Conservation (phyloP, 2,888 invertebrate species). For the Eucera pruinosa region DNA sequence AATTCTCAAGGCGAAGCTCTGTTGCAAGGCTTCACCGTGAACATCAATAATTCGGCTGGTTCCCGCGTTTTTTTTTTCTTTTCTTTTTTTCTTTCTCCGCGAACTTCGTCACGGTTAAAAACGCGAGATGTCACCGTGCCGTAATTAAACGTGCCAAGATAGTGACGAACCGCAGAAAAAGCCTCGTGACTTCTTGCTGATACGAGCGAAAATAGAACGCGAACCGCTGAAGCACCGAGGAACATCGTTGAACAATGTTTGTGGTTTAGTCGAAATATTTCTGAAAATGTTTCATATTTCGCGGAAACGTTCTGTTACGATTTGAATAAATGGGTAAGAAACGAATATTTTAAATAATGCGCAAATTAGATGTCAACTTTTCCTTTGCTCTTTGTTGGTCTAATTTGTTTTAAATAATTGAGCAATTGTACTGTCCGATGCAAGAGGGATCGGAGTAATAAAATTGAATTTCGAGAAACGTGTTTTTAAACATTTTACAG, state of each 20-base stretch:
- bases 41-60: constrained; percentile 26
- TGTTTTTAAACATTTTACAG: no score
- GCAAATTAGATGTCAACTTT: no score
- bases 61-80: not conserved
- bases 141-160: constrained; percentile 33
- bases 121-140: constrained; percentile 4
- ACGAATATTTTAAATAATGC: no score
- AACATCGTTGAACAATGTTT: not conserved
- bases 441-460: no score
- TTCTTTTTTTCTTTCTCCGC: not conserved
- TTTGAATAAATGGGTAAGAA: no score
- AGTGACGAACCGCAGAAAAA: constrained; percentile 23
- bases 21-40: constrained; percentile 21
- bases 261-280: no score
- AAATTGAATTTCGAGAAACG: no score
- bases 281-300: no score
- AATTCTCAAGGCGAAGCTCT: constrained; percentile 22
- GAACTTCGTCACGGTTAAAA: not conserved
- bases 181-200: constrained; percentile 18
- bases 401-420: no score
- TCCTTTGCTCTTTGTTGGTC: no score
- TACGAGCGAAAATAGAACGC: not conserved
- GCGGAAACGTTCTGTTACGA: no score
- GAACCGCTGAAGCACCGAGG: not conserved
- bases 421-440: no score